Conservation (phyloP, 2,888 invertebrate genomes). For the Carcina quercana region DNA sequence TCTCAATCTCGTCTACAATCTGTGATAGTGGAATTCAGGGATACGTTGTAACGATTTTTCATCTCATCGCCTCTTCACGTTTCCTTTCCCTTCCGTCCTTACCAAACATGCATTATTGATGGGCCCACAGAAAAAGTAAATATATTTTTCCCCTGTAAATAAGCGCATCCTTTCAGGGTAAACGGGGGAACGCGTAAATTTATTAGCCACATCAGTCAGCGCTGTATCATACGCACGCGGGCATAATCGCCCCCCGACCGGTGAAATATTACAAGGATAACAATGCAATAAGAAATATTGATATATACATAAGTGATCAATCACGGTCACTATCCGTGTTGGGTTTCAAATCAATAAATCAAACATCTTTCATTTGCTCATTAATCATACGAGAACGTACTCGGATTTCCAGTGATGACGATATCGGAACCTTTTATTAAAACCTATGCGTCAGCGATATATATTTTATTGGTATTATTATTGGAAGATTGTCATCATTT, state of each 20-base stretch:
- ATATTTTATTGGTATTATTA: no score
- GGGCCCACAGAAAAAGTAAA: slow-evolving; percentile 1
- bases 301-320: slow-evolving; percentile 31
- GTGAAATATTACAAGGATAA: slow-evolving; percentile 42
- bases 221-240: slow-evolving; percentile 24
- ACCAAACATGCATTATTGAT: slow-evolving; percentile 5
- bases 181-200: slow-evolving; percentile 25
- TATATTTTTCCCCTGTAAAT: slow-evolving; percentile 4
- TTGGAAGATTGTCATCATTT: no score
- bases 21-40: no score
- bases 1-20: no score
- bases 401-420: slow-evolving; percentile 7
- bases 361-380: slow-evolving; percentile 22
- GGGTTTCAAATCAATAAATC: slow-evolving; percentile 33
- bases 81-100: background rate
- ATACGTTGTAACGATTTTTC: no score
- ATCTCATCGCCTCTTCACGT: no score
- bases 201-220: slow-evolving; percentile 40
- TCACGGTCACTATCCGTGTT: slow-evolving; percentile 24
- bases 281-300: slow-evolving; percentile 52
- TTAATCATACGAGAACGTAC: slow-evolving; percentile 22
- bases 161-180: slow-evolving; percentile 8
- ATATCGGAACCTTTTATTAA: no score
- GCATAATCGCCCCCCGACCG: slow-evolving; percentile 22
- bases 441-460: no score